Conservation (phyloP, 1,140 invertebrate species). For the Hyles euphorbiae region DNA sequence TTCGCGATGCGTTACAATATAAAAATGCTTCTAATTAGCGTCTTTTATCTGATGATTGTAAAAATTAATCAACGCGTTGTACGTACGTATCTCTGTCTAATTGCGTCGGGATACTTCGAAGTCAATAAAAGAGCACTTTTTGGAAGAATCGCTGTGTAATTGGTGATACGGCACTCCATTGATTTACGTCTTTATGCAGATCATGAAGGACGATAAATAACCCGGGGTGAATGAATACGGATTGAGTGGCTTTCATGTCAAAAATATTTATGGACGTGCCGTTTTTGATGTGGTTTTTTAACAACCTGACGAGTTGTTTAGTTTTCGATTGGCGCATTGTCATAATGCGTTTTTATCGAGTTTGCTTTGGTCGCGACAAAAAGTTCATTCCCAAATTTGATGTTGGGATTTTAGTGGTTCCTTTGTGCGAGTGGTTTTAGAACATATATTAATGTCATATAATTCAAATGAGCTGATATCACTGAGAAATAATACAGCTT, state of each 20-base stretch:
- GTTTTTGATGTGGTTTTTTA: conserved; percentile 43
- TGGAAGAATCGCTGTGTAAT: conserved; percentile 38
- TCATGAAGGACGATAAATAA: conserved; percentile 44
- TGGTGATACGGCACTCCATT: conserved; percentile 39
- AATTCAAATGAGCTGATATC: too few species aligned
- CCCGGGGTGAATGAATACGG: conserved; percentile 28
- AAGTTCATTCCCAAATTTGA: conserved; percentile 19
- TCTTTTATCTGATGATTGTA: conserved; percentile 28
- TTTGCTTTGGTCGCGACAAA: conserved; percentile 12
- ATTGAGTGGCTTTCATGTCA: conserved; percentile 37
- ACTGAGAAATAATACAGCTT: too few species aligned
- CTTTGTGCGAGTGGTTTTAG: conserved; percentile 8
- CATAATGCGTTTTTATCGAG: conserved; percentile 14
- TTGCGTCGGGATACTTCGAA: conserved; percentile 39
- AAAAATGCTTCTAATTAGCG: conserved; percentile 45
- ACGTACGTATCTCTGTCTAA: conserved; percentile 41
- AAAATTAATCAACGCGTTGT: conserved; percentile 34
- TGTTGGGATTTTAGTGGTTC: conserved; percentile 14
- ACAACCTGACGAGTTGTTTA: conserved; percentile 49
- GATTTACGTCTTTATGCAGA: conserved; percentile 47
- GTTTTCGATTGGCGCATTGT: conserved; percentile 25
- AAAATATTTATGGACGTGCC: conserved; percentile 47
- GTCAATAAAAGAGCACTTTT: conserved; percentile 40
- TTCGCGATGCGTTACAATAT: conserved; percentile 15
- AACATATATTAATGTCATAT: neutral